Evolutionary conservation across 2,888 invertebrate genomes (phyloP), one percentile per base, ranked within the genome.

Genomic region (Psococerastis gibbosa): DNA sequence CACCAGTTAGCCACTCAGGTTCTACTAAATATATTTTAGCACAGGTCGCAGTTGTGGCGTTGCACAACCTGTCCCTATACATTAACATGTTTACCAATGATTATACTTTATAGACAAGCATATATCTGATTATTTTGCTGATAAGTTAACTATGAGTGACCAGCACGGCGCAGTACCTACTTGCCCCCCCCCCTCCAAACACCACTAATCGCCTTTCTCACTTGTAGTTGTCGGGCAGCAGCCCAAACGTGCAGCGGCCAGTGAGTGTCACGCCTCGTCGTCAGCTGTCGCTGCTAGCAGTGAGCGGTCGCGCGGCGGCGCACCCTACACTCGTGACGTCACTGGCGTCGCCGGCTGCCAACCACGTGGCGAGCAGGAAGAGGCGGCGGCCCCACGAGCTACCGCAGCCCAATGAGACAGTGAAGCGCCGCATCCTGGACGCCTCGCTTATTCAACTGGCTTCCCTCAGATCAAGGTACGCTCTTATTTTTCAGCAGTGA

Each of bases 371-470:
- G 47, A 67, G 75, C 55, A 69, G 76, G 47, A 73, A 75, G 54
- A 71, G 75, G 51, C 8, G 6, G 6, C 27, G 70, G 79, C 48
- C 70, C 78, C 57, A 80, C 82, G 57, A 70, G 76, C 57, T 73
- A 78, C 58, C 70, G 75, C 60, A 70, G 71, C 53, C 69, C 74
- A 23, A 70, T 81, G 62, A 74, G 8, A 27, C 27, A 11, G 27
- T 27, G 8, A 38, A 38, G 20, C 17, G 38, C 17, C 38, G 38
- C n/a, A 38, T 38, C n/a, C 22, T 38, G 22, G 38, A 38, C 22
- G 22, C 20, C 22, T 18, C 15, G 13, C 22, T 22, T n/a, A 20
- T 20, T 16, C 15, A 38, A 20, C 27, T 27, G 8, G 6, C 27
- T 27, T 9, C 27, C 6, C 27, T 27, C 8, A 6, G 27, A 6